A percentile compares a stretch with the other conserved stretches of the same genome.
Conservation (phyloP, 2,113 vertebrate species). For the Aegithalos caudatus region DNA sequence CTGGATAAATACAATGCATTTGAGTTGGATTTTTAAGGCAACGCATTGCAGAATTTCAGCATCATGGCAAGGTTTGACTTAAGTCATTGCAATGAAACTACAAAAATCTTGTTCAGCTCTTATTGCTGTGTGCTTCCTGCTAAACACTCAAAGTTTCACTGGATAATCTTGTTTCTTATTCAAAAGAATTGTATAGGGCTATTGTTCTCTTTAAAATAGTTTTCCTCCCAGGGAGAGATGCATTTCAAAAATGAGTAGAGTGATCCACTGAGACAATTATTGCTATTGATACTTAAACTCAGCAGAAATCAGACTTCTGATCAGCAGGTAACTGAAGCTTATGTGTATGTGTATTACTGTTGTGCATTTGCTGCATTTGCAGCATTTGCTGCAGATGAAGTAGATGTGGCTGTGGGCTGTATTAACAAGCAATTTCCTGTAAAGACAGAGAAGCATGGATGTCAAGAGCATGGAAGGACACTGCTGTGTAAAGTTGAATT, state of each 20-base stretch:
- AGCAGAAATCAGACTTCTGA: background rate
- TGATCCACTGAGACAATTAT: background rate
- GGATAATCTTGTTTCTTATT: background rate
- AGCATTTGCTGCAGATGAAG: background rate
- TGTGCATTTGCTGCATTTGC: background rate
- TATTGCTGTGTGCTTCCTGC: background rate
- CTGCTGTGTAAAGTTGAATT: background rate
- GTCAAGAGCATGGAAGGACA: background rate
- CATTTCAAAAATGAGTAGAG: background rate
- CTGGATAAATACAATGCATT: background rate
- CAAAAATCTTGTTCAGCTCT: background rate
- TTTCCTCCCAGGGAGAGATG: background rate
- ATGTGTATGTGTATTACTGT: background rate
- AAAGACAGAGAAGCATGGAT: background rate
- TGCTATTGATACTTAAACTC: background rate
- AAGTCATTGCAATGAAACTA: background rate
- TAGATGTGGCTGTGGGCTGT: background rate
- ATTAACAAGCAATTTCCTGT: background rate
- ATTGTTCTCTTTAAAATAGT: background rate
- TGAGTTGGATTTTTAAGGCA: background rate
- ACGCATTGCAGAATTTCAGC: background rate
- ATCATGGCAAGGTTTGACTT: background rate
- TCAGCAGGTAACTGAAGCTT: background rate
- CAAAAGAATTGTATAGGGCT: background rate
- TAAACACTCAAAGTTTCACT: background rate